Evolutionary conservation across 2,797 vertebrate genomes (phyloP), one percentile per base, ranked within the genome.

Genomic region (Peromyscus melanophrys): DNA sequence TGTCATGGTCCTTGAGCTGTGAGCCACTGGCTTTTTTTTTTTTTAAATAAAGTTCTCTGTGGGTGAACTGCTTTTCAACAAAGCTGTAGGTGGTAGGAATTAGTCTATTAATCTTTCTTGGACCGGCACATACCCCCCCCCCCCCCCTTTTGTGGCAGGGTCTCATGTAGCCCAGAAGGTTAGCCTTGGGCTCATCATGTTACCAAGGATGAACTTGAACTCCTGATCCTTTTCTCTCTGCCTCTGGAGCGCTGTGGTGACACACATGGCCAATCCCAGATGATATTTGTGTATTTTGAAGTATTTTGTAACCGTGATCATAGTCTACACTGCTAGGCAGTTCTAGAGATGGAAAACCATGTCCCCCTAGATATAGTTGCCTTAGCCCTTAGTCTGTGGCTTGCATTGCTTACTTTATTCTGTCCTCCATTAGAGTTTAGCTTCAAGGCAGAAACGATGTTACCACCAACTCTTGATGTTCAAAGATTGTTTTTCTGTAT

Each of bases 1-100:
- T 88, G 23, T 94, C 88, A 59, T 94, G 92, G 96, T 96, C 96
- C 91, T 96, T 97, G 96, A 96, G 93, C 96, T 95, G 63, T 92
- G 80, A 92, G 87, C 97, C 96, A 82, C 87, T 97, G 87, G 25
- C 13, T n/a, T 76, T 40, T 57, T 21, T 49, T 1, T 61, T 80
- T 31, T 85, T 92, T 73, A 61, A 61, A 23, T 61, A 11, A 61
- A 59, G 43, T 12, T 61, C 27, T 76, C 57, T 61, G 1, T 93
- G 76, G 61, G 63, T 61, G 75, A 92, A 52, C 71, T 3, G 14
- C 6, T 52, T 43, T 84, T 29, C 31, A 76, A n/a, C 63, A 55
- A 37, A 81, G 55, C 73, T 90, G 23, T 71, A 43, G 43, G 11
- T 11, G 25, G 80, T 69, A 31, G 31, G 61, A 90, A 23, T 49